phyloP scores from a whole-genome alignment of 2,113 vertebrate genomes.

The Psilopsiagon aurifrons region DNA sequence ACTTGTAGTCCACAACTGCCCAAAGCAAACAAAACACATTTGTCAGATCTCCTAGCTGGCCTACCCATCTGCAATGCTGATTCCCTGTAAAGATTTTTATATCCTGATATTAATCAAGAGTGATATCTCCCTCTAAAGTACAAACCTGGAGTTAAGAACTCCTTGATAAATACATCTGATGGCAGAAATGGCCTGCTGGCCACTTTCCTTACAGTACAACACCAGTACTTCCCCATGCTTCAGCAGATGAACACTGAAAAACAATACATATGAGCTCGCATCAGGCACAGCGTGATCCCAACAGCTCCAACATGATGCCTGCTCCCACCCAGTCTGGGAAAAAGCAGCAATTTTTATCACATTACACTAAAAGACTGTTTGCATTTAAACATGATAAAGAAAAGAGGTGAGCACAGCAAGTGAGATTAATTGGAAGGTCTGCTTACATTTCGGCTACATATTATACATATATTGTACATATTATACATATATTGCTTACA shows the following conservation, averaged over 20 bases:
- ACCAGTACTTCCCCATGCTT: not conserved
- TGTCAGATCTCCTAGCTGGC: not conserved
- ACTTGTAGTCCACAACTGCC: not conserved
- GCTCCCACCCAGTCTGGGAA: not conserved
- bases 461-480: not conserved
- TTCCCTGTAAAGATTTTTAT: not conserved
- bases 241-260: not conserved
- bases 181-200: not conserved
- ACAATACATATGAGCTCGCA: not conserved
- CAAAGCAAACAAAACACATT: not conserved
- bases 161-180: not conserved
- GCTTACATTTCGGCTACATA: not conserved
- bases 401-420: not conserved
- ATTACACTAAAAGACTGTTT: not conserved
- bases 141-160: not conserved
- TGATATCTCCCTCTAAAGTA: not conserved
- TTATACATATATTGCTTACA: not conserved
- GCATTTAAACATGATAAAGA: not conserved
- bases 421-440: not conserved
- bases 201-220: not conserved
- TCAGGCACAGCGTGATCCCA: not conserved
- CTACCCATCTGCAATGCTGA: not conserved
- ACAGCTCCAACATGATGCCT: not conserved
- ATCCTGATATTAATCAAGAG: constrained; percentile 14
- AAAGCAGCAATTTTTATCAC: not conserved